Conservation (phyloP, 2,113 vertebrate species). For the Coracopsis vasa region DNA sequence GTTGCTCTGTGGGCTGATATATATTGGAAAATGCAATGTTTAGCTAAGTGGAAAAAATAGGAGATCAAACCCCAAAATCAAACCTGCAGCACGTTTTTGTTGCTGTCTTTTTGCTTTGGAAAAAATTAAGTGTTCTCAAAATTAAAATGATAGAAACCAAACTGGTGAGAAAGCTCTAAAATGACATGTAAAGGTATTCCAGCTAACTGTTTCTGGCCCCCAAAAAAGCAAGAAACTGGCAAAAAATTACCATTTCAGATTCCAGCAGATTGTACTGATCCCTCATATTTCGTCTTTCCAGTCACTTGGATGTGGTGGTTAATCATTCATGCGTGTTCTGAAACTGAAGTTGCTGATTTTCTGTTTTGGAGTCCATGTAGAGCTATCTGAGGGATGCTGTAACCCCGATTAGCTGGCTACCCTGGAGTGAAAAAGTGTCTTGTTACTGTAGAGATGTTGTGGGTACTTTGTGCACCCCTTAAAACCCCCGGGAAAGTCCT, state of each 20-base stretch:
- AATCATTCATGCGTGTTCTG: background rate
- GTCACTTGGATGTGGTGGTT: background rate
- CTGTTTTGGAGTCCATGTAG: background rate
- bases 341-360: background rate
- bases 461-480: background rate
- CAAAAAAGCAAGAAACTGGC: background rate
- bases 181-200: background rate
- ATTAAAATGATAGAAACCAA: background rate
- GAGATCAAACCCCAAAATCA: background rate
- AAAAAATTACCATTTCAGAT: background rate
- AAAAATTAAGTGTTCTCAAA: background rate
- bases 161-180: background rate
- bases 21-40: background rate
- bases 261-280: background rate
- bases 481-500: background rate
- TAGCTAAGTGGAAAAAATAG: background rate
- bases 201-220: background rate
- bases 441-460: background rate
- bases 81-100: background rate
- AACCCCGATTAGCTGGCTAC: background rate
- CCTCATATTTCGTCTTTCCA: background rate
- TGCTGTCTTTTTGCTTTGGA: background rate
- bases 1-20: background rate
- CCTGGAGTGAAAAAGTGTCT: background rate
- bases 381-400: background rate